A percentile compares a stretch with the other conserved stretches of the same genome.
phyloP scores from a whole-genome alignment of 92 coral and sea anemone species.

The Porites rus region DNA sequence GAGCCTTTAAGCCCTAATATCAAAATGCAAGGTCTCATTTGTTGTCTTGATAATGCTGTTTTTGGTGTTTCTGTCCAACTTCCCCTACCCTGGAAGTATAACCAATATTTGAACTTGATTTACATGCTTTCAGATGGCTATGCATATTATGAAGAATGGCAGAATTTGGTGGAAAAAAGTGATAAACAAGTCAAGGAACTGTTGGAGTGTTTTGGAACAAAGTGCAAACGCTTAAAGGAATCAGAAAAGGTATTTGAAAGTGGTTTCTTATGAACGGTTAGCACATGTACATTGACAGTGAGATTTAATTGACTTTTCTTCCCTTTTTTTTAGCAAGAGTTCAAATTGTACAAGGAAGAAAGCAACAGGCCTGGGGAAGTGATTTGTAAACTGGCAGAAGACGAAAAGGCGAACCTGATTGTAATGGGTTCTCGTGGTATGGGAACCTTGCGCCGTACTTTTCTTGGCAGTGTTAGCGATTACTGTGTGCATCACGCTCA shows the following conservation, averaged over 20 bases:
- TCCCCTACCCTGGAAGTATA: too few relatives aligned
- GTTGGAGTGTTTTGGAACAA: conserved; percentile 66
- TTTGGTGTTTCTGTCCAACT: too few relatives aligned
- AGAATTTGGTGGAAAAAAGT: conserved; percentile 66
- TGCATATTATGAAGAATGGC: conserved; percentile 95
- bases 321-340: conserved; percentile 43
- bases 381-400: conserved; percentile 79
- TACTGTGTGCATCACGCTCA: conserved; percentile 81
- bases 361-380: conserved; percentile 84
- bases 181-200: conserved; percentile 73
- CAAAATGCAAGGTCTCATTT: too few relatives aligned
- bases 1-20: too few relatives aligned
- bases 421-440: conserved; percentile 85
- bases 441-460: conserved; percentile 82
- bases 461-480: conserved; percentile 87
- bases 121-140: conserved; percentile 72
- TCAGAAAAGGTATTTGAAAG: neutral
- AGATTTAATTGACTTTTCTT: neutral
- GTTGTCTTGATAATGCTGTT: too few relatives aligned
- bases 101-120: neutral
- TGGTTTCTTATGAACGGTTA: neutral
- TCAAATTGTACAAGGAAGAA: conserved; percentile 84
- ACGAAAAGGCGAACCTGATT: conserved; percentile 57
- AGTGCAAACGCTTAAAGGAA: conserved; percentile 41
- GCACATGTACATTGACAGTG: neutral